phyloP scores from a whole-genome alignment of 2,797 vertebrate species.

The Enteromius treurensis region DNA sequence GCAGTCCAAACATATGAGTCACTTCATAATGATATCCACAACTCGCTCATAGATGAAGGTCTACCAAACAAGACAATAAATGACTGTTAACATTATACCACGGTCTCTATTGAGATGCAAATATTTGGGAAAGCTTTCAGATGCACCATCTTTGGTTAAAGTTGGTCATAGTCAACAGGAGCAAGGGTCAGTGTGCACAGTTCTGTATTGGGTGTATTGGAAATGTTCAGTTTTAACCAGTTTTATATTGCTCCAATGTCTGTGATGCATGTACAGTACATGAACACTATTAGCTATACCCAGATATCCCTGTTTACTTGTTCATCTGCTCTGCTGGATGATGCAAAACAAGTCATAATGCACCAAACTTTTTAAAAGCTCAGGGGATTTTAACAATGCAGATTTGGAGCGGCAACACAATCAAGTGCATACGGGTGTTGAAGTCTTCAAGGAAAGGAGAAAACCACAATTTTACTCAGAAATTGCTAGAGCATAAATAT shows the following conservation, averaged over 20 bases:
- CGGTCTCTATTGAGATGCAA: background rate
- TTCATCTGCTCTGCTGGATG: background rate
- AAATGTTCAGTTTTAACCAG: background rate
- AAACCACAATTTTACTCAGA: background rate
- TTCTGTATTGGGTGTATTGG: background rate
- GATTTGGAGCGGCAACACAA: background rate
- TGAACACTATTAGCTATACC: background rate
- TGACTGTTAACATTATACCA: background rate
- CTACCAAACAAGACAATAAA: constrained; percentile 14
- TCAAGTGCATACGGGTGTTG: background rate
- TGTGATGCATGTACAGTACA: background rate
- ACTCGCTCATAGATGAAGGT: constrained; percentile 9
- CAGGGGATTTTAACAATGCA: background rate
- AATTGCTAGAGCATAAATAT: background rate
- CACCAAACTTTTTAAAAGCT: background rate
- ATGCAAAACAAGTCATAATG: background rate
- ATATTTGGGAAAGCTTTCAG: background rate
- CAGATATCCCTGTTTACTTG: background rate
- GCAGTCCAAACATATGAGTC: constrained; percentile 23
- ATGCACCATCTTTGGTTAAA: background rate
- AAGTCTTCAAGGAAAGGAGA: background rate
- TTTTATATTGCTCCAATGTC: background rate
- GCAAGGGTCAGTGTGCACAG: background rate
- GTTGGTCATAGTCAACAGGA: background rate
- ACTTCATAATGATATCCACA: constrained; percentile 14